Evolutionary conservation across 2,113 vertebrate species (phyloP), one percentile per base, ranked within the genome.

Genomic region (Heterochromis multidens): DNA sequence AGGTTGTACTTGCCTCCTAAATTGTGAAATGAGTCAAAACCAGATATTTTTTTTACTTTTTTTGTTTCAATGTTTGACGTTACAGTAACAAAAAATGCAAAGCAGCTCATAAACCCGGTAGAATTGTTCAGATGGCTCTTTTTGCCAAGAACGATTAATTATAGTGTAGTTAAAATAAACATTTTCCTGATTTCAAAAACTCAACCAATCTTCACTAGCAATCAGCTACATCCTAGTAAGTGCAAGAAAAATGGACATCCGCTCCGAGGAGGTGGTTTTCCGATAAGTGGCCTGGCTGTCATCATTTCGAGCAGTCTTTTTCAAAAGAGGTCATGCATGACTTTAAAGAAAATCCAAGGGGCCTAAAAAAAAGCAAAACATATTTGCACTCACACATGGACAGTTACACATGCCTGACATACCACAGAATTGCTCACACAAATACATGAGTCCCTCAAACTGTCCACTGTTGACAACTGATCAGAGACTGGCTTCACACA

Each of bases 391-490:
- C 58, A 54, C 49, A 63, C 25, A 65, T 43, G 16, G n/a, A 84
- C 85, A 85, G 67, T 60, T 37, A 62, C 67, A 90, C 84, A 89
- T 88, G 65, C 87, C 81, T 79, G 76, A 83, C 84, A 94, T 91
- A 85, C 89, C 92, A 82, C 80, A 37, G 29, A 82, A 65, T 85
- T 60, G 9, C 60, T 83, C 79, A 52, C 59, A 83, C 58, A 81
- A 83, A 85, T 81, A 63, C 77, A 85, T 11, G 54, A 86, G 85
- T 84, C 65, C 81, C 72, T 91, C 89, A 85, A 88, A 92, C 89
- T 91, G 87, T 93, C 89, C 76, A 21, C 23, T 27, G 3, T 61
- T 91, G 91, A 92, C 87, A 91, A 87, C 6, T 91, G 93, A 92
- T 95, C 91, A 92, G 88, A 94, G 89, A 67, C 70, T 57, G 37